Conservation (phyloP, 2,113 vertebrate genomes). For the Raja brachyura region DNA sequence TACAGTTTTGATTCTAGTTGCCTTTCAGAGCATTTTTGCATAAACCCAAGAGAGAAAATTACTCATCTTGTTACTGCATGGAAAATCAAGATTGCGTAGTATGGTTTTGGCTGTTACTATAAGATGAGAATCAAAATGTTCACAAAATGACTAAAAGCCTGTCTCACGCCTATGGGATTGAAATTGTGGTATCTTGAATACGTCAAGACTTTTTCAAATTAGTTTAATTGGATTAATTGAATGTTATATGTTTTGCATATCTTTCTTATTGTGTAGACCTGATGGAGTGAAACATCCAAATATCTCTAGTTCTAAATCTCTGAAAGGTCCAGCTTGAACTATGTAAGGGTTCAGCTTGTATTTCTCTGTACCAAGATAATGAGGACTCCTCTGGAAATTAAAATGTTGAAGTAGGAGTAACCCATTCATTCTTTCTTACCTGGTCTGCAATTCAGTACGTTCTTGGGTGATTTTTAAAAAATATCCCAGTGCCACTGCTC, state of each 20-base stretch:
- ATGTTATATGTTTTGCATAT: neutral
- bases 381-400: too few relatives aligned
- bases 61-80: conserved; percentile 19
- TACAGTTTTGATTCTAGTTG: neutral
- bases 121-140: conserved; percentile 5
- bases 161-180: neutral
- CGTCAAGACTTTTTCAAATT: neutral
- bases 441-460: too few relatives aligned
- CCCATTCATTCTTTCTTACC: too few relatives aligned
- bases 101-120: conserved; percentile 11
- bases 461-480: too few relatives aligned
- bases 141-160: conserved; percentile 6
- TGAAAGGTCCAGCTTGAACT: too few relatives aligned
- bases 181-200: neutral
- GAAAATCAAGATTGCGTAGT: neutral
- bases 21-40: neutral
- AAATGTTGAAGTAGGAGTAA: too few relatives aligned
- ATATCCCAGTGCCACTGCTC: too few relatives aligned
- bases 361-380: too few relatives aligned
- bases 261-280: neutral
- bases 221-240: neutral
- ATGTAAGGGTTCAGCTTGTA: too few relatives aligned
- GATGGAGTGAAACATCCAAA: too few relatives aligned
- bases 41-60: conserved; percentile 9
- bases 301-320: too few relatives aligned